Percentiles rank a stretch among this genome's conserved stretches.
Conservation (phyloP, 2,797 vertebrate genomes). For the Dipus sagitta region DNA sequence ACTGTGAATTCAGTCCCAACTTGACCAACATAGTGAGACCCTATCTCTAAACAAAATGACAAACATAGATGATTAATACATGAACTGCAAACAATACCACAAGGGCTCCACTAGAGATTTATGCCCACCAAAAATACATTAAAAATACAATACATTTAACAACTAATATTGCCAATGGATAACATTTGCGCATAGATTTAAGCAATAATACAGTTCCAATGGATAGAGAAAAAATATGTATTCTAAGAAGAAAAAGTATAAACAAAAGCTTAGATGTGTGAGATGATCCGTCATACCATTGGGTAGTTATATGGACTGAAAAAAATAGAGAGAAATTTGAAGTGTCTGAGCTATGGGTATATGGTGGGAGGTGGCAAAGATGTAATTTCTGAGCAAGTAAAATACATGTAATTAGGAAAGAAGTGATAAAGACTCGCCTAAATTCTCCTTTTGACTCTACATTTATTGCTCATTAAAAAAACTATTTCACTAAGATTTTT, state of each 20-base stretch:
- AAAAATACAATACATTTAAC: background rate
- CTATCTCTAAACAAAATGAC: background rate
- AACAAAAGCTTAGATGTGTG: background rate
- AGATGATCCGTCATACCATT: background rate
- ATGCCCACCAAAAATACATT: background rate
- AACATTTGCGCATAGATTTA: slow-evolving; percentile 25
- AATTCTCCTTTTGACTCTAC: slow-evolving; percentile 29
- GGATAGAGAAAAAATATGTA: background rate
- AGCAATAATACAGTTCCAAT: slow-evolving; percentile 16
- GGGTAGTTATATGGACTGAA: background rate
- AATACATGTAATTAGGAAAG: slow-evolving; percentile 2
- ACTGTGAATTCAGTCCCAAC: background rate
- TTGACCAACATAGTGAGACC: background rate
- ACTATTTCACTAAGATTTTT: slow-evolving; percentile 16
- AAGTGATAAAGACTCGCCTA: slow-evolving; percentile 8
- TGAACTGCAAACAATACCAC: background rate
- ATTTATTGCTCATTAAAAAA: slow-evolving; percentile 35
- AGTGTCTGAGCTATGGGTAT: background rate
- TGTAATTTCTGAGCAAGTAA: slow-evolving; percentile 16
- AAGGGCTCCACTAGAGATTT: background rate
- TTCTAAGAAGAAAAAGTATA: slow-evolving; percentile 35
- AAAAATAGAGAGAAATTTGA: background rate
- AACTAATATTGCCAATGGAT: background rate
- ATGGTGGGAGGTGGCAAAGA: background rate
- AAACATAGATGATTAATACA: background rate